Evolutionary conservation across 2,888 invertebrate genomes (phyloP), one percentile per base, ranked within the genome.

Genomic region (Lacanobia wlatinum): DNA sequence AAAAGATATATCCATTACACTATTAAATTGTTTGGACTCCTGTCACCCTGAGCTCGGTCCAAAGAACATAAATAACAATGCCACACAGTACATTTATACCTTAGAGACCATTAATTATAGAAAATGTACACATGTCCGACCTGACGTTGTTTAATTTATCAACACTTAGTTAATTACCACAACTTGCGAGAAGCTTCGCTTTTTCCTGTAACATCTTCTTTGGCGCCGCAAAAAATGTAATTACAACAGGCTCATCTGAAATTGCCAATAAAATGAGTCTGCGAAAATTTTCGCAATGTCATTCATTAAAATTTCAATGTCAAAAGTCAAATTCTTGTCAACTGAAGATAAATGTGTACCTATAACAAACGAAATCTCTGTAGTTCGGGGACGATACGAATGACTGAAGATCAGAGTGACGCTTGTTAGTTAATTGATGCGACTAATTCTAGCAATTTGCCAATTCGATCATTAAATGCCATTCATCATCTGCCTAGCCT

Each of bases 251-350:
- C 28, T 65, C 61, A 34, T 68, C 56, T 34, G 68, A 68, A 73
- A 56, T 52, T 80, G 58, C 53, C 58, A 68, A 80, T 76, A 52
- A 58, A 62, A 66, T 80, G 70, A 83, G 60, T 72, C 14, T 21
- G 73, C 72, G 16, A 56, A 62, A 66, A 61, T 52, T 40, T 46
- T 67, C 38, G 76, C 68, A 18, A 10, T 28, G 66, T 78, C 84
- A 85, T 78, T 73, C 52, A 73, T 78, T 73, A 76, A 71, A 63
- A 76, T 56, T 38, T 75, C 66, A 75, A 83, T 83, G 69, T 71
- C 70, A 76, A 38, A 83, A 60, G 23, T 18, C 16, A 61, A 66
- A 63, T 62, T 68, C 21, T 40, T 12, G 52, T 56, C 62, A 77
- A 28, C 53, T 64, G 60, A 60, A 73, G 48, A 63, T 78, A 59